Evolutionary conservation across 1,140 invertebrate genomes (phyloP).

Genomic region (Carcinoscorpius rotundicauda): DNA sequence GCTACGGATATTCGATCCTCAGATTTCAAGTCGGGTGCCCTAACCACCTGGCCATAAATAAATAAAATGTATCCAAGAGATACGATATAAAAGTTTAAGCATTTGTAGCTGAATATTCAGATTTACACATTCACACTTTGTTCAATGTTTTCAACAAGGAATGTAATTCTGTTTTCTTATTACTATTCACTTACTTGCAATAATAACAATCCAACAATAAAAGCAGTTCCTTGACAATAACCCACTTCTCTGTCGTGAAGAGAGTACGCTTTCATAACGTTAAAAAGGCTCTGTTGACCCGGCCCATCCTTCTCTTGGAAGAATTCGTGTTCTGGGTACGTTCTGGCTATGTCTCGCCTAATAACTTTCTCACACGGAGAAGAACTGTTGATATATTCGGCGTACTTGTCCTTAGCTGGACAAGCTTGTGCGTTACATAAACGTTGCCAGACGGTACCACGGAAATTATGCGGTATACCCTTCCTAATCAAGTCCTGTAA

Average conservation of each 20-base stretch:
- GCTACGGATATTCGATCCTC: no score
- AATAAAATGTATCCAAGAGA: no score
- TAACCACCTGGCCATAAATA: no score
- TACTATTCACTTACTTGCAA: conserved; percentile 52
- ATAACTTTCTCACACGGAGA: conserved; percentile 97
- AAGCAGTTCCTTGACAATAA: conserved; percentile 95
- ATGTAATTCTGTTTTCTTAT: no score
- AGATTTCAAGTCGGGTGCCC: no score
- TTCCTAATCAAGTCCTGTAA: conserved; percentile 72
- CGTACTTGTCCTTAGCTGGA: conserved; percentile 82
- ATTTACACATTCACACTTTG: no score
- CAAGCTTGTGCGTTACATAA: conserved; percentile 73
- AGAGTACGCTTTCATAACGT: conserved; percentile 98
- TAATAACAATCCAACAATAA: conserved; percentile 84
- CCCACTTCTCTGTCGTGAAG: conserved; percentile 94
- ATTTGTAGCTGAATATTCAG: no score
- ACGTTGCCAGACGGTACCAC: conserved; percentile 93
- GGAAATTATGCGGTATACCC: conserved; percentile 92
- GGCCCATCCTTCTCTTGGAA: conserved; percentile 89
- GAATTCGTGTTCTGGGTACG: conserved; percentile 97
- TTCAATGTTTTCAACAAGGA: no score
- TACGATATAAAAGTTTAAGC: no score
- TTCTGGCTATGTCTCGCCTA: conserved; percentile 87
- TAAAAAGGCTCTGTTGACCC: conserved; percentile 94
- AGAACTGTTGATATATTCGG: conserved; percentile 88